phyloP scores from a whole-genome alignment of 2,797 vertebrate species.

The Gambelia wislizenii region DNA sequence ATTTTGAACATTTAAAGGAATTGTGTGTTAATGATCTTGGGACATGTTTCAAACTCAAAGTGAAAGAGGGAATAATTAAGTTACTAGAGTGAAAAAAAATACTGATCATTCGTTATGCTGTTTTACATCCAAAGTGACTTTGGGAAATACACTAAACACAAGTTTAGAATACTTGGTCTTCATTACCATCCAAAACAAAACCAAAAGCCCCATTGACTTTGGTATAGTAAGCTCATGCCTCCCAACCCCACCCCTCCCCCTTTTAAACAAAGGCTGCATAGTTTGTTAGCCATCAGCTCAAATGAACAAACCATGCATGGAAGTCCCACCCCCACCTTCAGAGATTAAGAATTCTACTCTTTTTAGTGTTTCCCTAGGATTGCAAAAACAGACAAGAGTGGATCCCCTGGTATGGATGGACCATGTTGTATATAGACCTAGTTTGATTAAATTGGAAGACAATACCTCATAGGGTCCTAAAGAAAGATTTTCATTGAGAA shows the following conservation, averaged over 20 bases:
- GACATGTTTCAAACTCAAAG: slow-evolving; percentile 27
- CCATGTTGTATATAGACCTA: neutral
- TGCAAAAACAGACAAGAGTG: neutral
- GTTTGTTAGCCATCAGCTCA: neutral
- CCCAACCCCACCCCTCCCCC: too few species aligned
- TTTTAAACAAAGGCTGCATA: neutral
- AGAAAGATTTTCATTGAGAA: neutral
- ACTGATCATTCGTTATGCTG: neutral
- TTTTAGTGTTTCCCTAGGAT: neutral
- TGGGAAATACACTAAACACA: neutral
- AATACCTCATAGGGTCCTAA: neutral
- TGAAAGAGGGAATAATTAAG: neutral
- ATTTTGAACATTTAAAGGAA: slow-evolving; percentile 73
- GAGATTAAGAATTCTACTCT: neutral
- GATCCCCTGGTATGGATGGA: neutral
- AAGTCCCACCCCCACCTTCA: neutral
- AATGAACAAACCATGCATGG: neutral
- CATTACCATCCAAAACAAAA: neutral
- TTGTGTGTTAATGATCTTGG: slow-evolving; percentile 66
- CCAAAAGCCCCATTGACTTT: neutral
- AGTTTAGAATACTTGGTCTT: neutral
- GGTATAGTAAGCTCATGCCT: neutral
- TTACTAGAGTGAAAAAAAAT: neutral
- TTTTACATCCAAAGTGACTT: neutral
- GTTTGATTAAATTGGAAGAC: neutral